Evolutionary conservation across 2,113 vertebrate species (phyloP), one percentile per base, ranked within the genome.

Genomic region (Plecotus auritus): DNA sequence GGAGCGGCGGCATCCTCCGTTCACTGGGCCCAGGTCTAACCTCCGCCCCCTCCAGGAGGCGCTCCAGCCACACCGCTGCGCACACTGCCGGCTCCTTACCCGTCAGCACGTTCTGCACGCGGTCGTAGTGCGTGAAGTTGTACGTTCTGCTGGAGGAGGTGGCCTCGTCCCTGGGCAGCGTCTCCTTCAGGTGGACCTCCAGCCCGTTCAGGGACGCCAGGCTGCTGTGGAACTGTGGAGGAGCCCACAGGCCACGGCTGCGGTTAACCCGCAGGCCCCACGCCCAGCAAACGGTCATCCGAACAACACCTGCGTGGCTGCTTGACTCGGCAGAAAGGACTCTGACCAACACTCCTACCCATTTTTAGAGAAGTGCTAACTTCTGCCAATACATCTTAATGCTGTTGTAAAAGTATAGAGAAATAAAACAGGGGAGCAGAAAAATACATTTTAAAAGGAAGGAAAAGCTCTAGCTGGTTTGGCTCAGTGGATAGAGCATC

Each of bases 201-300:
- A 99, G 98, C 76, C 99, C 99, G 0, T 99, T 99, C 1, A 99
- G 99, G 20, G 99, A 99, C 0, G 99, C 99, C 98, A 99, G 97
- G 96, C 99, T 99, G 98, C 99, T 99, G 98, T 99, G 99, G 97
- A 99, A 99, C 99, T 99, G 98, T 69, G 59, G 61, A 6, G 0
- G 61, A 26, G n/a, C 5, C 2, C 4, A 51, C 28, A 8, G 51
- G 5, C 18, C 2, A 42, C 35, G 7, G 56, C 42, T 72, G 94
- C n/a, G 40, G 26, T 0, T 0, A 2, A 6, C 22, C 22, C 17
- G 56, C 14, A 12, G 28, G 23, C 64, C 81, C 5, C 30, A 1
- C 4, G 2, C 66, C 37, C 3, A 16, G 40, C 20, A 10, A 8
- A 14, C 4, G 17, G 23, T 8, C 26, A 35, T 4, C 54, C 20